Conservation (phyloP, 2,797 vertebrate genomes). For the Muscicapa comitata region DNA sequence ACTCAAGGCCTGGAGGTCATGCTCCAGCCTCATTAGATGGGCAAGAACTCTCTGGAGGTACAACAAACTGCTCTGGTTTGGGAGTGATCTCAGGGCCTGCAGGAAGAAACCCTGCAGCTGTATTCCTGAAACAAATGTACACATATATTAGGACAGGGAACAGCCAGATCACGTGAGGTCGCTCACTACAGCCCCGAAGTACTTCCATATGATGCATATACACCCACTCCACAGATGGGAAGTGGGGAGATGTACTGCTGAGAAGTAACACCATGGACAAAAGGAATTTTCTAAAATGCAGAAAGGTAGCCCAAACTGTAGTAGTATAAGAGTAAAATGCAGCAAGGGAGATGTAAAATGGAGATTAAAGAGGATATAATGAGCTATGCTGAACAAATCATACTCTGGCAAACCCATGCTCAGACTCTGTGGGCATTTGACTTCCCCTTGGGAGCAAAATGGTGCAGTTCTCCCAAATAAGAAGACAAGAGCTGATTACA, state of each 20-base stretch:
- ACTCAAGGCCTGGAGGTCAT: background rate
- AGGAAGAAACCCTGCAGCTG: background rate
- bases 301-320: conserved; percentile 21
- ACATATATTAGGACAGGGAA: background rate
- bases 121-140: background rate
- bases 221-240: background rate
- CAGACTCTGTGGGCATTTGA: background rate
- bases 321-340: conserved; percentile 58
- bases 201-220: background rate
- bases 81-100: background rate
- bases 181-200: background rate
- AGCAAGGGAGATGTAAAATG: conserved; percentile 60
- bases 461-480: background rate
- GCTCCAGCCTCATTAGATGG: background rate
- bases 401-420: background rate
- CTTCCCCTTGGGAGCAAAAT: background rate
- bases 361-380: conserved; percentile 41
- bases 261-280: background rate
- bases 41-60: background rate
- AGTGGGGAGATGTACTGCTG: background rate
- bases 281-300: conserved; percentile 26
- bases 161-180: background rate
- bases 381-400: conserved; percentile 35
- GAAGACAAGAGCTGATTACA: background rate
- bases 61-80: background rate